Evolutionary conservation across 2,113 vertebrate species (phyloP), one percentile per base, ranked within the genome.

Genomic region (Gallinago undulata): DNA sequence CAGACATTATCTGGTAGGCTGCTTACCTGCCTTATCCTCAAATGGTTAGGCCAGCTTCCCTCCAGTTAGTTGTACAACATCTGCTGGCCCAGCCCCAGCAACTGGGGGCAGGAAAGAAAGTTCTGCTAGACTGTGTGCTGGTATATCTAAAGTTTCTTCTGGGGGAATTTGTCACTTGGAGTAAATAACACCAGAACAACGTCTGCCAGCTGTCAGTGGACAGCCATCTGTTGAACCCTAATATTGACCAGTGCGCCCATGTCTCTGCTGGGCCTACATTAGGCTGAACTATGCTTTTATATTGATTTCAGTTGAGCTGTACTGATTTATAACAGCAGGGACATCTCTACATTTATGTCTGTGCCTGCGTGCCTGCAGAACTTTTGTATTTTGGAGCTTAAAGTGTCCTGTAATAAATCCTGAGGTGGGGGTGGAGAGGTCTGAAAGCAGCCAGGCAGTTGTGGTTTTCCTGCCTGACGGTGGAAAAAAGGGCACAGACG

Each of bases 221-320:
- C 30, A 80, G 74, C 53, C 16, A 2, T 53, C 37, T 86, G 33
- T 62, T 59, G 76, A 86, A 67, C 51, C 60, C 72, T 66, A 43
- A 2, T 31, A 22, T 0, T 55, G 64, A 63, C 51, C 41, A 16
- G 45, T 0, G 0, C 0, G 2, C 24, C 57, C 6, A 0, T 37
- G 48, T 63, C 67, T 57, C 43, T 63, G 8, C 69, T 63, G 73
- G 63, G 16, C 27, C 64, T 73, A 6, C 10, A 4, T n/a, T 31
- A 19, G 39, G 10, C 78, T 90, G 74, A 73, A 62, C 83, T 63
- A 2, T 39, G 56, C 51, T 59, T 87, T 72, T 31, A 2, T 76
- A 67, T 56, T 83, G 67, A 77, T 91, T 76, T 91, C 62, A 55
- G 0, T 2, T 62, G 82, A 88, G 75, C 41, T 89, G 41, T 53